phyloP scores from a whole-genome alignment of 2,113 vertebrate species.

The Illadopsis cleaveri region DNA sequence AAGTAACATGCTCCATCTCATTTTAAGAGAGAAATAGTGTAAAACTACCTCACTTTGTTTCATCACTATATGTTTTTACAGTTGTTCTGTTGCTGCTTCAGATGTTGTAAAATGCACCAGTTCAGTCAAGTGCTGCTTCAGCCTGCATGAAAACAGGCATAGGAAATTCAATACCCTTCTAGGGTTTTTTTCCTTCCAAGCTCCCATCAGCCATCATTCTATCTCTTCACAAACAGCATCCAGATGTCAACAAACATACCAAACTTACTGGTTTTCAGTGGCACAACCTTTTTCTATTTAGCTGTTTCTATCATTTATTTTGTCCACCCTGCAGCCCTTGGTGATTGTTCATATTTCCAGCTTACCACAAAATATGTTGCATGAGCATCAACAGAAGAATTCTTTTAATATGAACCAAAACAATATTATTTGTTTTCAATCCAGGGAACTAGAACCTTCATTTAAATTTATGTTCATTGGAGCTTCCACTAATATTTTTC shows the following conservation, averaged over 20 bases:
- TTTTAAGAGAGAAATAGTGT: neutral
- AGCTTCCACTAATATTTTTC: neutral
- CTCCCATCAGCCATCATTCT: neutral
- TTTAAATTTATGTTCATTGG: neutral
- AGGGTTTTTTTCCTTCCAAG: neutral
- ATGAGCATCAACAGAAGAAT: neutral
- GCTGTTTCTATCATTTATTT: neutral
- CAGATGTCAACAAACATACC: conserved; percentile 16
- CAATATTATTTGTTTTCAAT: neutral
- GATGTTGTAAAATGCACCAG: neutral
- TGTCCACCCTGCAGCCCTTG: neutral
- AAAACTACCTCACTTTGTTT: conserved; percentile 20
- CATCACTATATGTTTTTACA: neutral
- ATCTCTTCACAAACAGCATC: conserved; percentile 3
- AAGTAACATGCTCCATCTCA: conserved; percentile 32
- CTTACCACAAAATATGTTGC: conserved; percentile 2
- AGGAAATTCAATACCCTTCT: neutral
- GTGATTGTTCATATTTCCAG: neutral
- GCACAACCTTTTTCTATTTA: neutral
- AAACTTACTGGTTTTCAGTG: neutral
- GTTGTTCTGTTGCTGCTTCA: neutral
- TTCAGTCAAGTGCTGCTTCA: neutral
- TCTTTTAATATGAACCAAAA: neutral
- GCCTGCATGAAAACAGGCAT: neutral
- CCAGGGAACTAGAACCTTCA: neutral